These are phyloP conservation scores for Eospalax fontanierii DNA, from an alignment of 2,797 vertebrate genomes.

Conservation along the genomic window DNA sequence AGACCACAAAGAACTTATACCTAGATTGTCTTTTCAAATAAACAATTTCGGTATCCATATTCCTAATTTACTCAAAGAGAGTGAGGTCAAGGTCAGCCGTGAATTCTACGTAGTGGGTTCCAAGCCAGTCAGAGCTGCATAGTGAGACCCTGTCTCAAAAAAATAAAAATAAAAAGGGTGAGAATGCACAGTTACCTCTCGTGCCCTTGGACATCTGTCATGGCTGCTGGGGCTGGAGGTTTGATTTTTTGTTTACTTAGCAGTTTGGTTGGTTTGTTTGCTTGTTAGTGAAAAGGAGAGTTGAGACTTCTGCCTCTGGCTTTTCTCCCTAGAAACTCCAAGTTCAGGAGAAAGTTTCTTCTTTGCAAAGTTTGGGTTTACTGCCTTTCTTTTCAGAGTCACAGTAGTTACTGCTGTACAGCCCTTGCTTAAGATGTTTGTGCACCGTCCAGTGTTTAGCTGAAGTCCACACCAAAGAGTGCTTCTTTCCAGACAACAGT, in stretches of 20 bases:
- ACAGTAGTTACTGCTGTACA: neutral
- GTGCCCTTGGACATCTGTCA: neutral
- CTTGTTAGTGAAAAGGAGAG: constrained; percentile 24
- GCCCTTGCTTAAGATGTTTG: constrained; percentile 48
- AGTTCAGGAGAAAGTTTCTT: neutral
- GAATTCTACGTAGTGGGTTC: too few relatives aligned
- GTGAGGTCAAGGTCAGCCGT: too few relatives aligned
- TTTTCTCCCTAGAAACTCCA: neutral
- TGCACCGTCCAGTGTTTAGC: constrained; percentile 25
- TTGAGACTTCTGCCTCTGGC: neutral
- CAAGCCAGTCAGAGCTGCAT: too few relatives aligned
- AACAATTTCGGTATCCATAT: neutral
- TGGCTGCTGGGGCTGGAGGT: neutral
- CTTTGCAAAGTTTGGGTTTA: neutral
- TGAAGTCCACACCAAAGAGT: constrained; percentile 34
- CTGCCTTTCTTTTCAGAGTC: constrained; percentile 27
- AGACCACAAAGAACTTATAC: neutral
- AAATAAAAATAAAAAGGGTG: too few relatives aligned
- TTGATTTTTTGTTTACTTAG: neutral
- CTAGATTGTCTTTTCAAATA: neutral
- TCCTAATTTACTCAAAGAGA: neutral
- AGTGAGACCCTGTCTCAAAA: too few relatives aligned
- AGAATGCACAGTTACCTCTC: too few relatives aligned
- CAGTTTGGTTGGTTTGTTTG: neutral
- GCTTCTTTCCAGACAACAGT: neutral